phyloP scores from a whole-genome alignment of 1,140 invertebrate genomes.

The Diabrotica virgifera region DNA sequence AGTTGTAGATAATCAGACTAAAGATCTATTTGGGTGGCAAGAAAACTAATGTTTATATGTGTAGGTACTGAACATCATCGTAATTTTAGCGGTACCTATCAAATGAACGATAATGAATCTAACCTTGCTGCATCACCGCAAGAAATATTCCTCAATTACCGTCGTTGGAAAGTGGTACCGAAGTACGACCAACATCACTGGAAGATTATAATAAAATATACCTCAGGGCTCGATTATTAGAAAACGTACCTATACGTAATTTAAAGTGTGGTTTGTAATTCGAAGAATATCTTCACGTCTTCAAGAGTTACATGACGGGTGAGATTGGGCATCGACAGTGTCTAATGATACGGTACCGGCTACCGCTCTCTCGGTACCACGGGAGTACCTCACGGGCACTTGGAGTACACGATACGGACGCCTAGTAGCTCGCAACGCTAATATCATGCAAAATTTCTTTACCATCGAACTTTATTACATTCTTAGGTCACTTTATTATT shows the following conservation, averaged over 20 bases:
- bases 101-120: constrained; percentile 1
- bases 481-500: too few relatives aligned
- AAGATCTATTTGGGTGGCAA: too few relatives aligned
- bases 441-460: too few relatives aligned
- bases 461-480: too few relatives aligned
- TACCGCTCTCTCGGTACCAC: neutral
- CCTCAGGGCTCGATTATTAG: constrained; percentile 1
- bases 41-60: too few relatives aligned
- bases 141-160: neutral
- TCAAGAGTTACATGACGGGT: neutral
- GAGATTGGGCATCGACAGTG: neutral
- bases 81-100: constrained; percentile 2
- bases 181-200: neutral
- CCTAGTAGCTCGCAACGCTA: neutral
- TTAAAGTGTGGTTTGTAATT: constrained; percentile 3
- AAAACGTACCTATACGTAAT: constrained; percentile 2
- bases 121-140: neutral
- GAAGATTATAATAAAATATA: constrained; percentile 1
- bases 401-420: neutral
- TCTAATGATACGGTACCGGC: neutral
- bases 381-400: neutral
- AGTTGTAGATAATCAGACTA: too few relatives aligned
- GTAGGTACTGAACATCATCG: neutral
- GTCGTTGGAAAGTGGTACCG: neutral
- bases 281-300: neutral